Evolutionary conservation across 2,888 invertebrate species (phyloP).

Genomic region (Sinotaia quadrata): DNA sequence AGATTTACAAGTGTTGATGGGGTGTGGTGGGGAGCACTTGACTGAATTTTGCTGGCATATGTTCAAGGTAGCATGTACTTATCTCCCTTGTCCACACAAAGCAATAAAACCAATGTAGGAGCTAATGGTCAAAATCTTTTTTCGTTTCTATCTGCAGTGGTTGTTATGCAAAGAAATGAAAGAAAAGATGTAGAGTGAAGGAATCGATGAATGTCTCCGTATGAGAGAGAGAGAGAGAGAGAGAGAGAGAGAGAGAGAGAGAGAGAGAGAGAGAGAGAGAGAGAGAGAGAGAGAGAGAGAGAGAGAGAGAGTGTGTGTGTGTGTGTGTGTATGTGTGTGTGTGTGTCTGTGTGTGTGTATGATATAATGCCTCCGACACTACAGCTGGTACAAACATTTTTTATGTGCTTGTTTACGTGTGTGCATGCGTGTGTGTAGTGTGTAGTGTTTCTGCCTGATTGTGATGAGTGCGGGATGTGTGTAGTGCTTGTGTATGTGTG

Average conservation of each 20-base stretch:
- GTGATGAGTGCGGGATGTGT: not conserved
- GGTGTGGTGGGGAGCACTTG: no score
- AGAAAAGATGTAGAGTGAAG: no score
- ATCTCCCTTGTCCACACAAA: no score
- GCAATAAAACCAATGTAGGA: no score
- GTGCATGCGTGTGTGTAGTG: conserved; percentile 3
- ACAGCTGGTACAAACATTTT: not conserved
- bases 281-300: conserved; percentile 9
- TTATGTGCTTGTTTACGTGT: not conserved
- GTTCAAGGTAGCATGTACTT: no score
- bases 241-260: not conserved
- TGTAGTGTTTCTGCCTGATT: not conserved
- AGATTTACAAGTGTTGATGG: no score
- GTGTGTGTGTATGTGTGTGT: conserved; percentile 10
- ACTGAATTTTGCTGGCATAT: no score
- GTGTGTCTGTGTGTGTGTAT: not conserved
- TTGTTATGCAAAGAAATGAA: no score
- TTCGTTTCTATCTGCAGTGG: no score
- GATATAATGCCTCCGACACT: not conserved
- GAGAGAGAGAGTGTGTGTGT: conserved; percentile 12
- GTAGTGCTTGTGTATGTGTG: not conserved
- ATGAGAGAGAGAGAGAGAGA: not conserved
- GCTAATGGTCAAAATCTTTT: no score
- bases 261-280: not conserved
- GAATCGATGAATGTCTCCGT: not conserved